These are phyloP conservation scores for Drosophila pseudotakahashii DNA, from an alignment of 2,888 invertebrate genomes.

Conservation along the genomic window DNA sequence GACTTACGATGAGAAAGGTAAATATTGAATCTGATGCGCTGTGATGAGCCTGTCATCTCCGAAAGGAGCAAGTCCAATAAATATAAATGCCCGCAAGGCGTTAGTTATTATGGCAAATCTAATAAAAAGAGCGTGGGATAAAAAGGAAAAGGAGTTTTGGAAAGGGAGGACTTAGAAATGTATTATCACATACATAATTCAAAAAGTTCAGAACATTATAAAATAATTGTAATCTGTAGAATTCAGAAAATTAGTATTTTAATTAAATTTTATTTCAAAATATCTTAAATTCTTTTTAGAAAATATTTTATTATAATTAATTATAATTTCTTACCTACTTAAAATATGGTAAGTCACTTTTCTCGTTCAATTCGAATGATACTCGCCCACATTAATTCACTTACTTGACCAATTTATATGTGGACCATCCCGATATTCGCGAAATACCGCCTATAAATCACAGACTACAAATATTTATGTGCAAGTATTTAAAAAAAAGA, in stretches of 20 bases:
- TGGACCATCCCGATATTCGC: conserved; percentile 3
- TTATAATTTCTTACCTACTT: background rate
- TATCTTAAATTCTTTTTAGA: no score
- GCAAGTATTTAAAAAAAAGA: conserved; percentile 68
- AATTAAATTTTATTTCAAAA: no score
- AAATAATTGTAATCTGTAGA: no score
- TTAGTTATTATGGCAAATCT: conserved; percentile 53
- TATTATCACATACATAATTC: no score
- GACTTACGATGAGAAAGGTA: conserved; percentile 75
- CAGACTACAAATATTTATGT: conserved; percentile 55
- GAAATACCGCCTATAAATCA: conserved; percentile 22
- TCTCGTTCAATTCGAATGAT: background rate
- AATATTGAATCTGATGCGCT: conserved; percentile 70
- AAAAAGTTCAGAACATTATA: no score
- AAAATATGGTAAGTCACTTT: background rate
- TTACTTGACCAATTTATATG: conserved; percentile 5
- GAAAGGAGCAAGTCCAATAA: conserved; percentile 50
- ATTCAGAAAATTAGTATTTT: no score
- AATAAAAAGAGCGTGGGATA: conserved; percentile 64
- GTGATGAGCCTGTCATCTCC: conserved; percentile 35
- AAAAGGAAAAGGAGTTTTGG: background rate
- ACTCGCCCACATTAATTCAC: conserved; percentile 6
- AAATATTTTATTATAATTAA: no score
- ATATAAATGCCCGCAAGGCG: conserved; percentile 62
- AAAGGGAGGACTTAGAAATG: background rate